These are phyloP conservation scores for Crepidodera aurea DNA, from an alignment of 2,888 invertebrate species.

Conservation along the genomic window DNA sequence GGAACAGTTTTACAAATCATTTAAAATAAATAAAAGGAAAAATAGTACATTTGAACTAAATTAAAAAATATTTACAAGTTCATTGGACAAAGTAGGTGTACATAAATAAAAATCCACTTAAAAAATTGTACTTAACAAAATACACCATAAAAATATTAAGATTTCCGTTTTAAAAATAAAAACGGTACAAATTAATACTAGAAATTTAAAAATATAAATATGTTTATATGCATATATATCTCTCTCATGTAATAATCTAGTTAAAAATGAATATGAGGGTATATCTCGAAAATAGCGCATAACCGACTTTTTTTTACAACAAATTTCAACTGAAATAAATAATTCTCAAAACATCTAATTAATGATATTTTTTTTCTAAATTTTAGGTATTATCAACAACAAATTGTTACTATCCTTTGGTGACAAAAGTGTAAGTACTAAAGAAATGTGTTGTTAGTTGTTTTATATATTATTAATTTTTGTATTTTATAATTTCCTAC, in stretches of 20 bases:
- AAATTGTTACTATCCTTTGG: too few species aligned
- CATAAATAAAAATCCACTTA: slow-evolving; percentile 36
- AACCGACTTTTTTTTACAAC: slow-evolving; percentile 11
- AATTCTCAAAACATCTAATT: too few species aligned
- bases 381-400: too few species aligned
- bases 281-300: slow-evolving; percentile 14
- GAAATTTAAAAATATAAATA: slow-evolving; percentile 22
- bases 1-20: slow-evolving; percentile 43
- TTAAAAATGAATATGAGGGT: slow-evolving; percentile 13
- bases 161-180: slow-evolving; percentile 13
- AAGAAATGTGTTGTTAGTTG: too few species aligned
- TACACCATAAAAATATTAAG: slow-evolving; percentile 33
- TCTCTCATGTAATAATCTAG: slow-evolving; percentile 16
- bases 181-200: slow-evolving; percentile 18
- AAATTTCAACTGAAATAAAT: too few species aligned
- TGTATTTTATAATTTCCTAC: too few species aligned
- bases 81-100: slow-evolving; percentile 39
- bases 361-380: too few species aligned
- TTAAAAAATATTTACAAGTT: slow-evolving; percentile 41
- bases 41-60: slow-evolving; percentile 38
- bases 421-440: too few species aligned
- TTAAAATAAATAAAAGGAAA: slow-evolving; percentile 46
- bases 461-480: too few species aligned
- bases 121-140: slow-evolving; percentile 31
- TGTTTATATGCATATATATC: slow-evolving; percentile 5